These are phyloP conservation scores for Callaeas wilsoni DNA, from an alignment of 2,113 vertebrate species.

Conservation along the genomic window DNA sequence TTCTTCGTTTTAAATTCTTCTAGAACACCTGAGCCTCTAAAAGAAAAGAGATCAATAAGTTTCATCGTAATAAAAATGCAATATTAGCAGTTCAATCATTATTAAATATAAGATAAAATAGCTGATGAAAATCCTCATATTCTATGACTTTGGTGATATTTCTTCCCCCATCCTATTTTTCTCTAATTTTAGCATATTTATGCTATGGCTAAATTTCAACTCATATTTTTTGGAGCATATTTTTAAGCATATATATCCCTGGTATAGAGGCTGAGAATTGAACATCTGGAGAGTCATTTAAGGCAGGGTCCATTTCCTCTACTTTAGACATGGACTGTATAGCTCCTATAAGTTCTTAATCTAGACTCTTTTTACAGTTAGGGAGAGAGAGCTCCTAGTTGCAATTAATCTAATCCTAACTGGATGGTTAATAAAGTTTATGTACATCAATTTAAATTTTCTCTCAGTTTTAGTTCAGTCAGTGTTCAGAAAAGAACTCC, in stretches of 20 bases:
- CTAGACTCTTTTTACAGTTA: background rate
- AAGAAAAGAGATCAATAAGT: background rate
- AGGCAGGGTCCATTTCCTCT: background rate
- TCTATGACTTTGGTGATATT: background rate
- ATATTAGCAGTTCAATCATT: background rate
- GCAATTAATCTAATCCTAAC: background rate
- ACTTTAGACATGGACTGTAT: background rate
- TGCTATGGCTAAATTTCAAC: background rate
- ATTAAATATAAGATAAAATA: background rate
- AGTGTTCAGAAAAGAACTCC: background rate
- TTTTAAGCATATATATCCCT: background rate
- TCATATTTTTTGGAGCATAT: background rate
- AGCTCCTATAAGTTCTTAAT: background rate
- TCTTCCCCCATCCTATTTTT: background rate
- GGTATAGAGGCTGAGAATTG: background rate
- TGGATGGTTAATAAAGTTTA: background rate
- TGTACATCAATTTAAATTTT: background rate
- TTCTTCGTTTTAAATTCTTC: background rate
- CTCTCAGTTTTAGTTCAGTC: background rate
- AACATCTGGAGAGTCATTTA: background rate
- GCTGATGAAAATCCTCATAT: background rate
- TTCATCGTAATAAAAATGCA: rapidly evolving
- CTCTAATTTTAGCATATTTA: background rate
- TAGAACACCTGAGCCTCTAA: background rate
- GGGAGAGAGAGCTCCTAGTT: background rate